These are phyloP conservation scores for Lasioglossum vierecki DNA, from an alignment of 2,888 invertebrate species.

Conservation along the genomic window DNA sequence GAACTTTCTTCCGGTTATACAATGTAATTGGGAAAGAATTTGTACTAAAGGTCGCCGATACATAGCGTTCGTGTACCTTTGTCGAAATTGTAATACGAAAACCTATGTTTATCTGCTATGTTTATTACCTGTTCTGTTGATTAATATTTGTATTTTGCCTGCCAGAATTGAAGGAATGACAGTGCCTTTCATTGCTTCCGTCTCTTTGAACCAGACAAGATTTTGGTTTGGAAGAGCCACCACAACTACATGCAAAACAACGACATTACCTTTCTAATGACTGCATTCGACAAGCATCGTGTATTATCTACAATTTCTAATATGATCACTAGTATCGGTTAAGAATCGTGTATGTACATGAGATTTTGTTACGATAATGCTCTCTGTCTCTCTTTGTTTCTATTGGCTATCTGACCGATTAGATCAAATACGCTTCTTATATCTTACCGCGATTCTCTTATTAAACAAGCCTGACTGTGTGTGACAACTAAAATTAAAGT, in stretches of 20 bases:
- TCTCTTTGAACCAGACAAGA: slow-evolving; percentile 87
- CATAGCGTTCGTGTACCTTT: slow-evolving; percentile 25
- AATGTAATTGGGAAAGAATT: slow-evolving; percentile 29
- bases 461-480: background rate
- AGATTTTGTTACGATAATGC: slow-evolving; percentile 18
- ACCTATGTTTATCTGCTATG: slow-evolving; percentile 44
- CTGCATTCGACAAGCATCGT: slow-evolving; percentile 75
- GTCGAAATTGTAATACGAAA: slow-evolving; percentile 20
- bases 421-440: background rate
- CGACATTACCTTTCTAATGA: slow-evolving; percentile 81
- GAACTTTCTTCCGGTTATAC: slow-evolving; percentile 54
- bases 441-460: background rate
- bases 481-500: background rate
- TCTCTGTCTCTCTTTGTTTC: background rate
- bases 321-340: slow-evolving; percentile 26
- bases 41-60: slow-evolving; percentile 3
- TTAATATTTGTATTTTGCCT: slow-evolving; percentile 83
- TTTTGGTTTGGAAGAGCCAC: slow-evolving; percentile 87
- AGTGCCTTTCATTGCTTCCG: slow-evolving; percentile 85
- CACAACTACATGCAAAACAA: slow-evolving; percentile 86
- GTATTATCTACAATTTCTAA: slow-evolving; percentile 57
- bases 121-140: slow-evolving; percentile 82
- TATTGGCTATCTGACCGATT: background rate
- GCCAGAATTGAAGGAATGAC: slow-evolving; percentile 85
- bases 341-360: slow-evolving; percentile 43